Evolutionary conservation across 2,888 invertebrate species (phyloP).

Genomic region (Proisotoma minuta): DNA sequence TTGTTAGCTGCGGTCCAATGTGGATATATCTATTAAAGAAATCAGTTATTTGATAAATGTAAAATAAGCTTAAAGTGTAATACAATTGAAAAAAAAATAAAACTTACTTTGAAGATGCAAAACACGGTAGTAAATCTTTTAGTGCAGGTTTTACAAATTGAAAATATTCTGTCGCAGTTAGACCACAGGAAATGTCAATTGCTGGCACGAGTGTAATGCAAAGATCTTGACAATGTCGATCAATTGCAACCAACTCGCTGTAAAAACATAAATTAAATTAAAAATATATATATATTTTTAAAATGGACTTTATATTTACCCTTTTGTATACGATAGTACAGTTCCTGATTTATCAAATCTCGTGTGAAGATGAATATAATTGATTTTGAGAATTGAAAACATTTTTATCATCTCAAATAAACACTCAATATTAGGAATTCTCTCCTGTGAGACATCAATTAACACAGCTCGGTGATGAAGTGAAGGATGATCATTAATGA

Average conservation of each 20-base stretch:
- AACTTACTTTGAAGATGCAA: constrained; percentile 54
- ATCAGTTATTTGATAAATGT: background rate
- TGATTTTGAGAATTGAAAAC: constrained; percentile 57
- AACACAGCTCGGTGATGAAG: constrained; percentile 58
- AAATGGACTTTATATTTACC: constrained; percentile 48
- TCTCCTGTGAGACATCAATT: constrained; percentile 58
- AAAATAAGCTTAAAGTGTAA: background rate
- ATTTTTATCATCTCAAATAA: constrained; percentile 55
- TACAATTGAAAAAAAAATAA: constrained; percentile 2
- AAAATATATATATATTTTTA: background rate
- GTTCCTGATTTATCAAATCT: constrained; percentile 52
- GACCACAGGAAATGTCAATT: constrained; percentile 52
- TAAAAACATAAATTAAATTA: constrained; percentile 32
- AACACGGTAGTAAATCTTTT: constrained; percentile 56
- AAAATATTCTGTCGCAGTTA: constrained; percentile 52
- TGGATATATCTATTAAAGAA: constrained; percentile 54
- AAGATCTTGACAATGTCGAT: constrained; percentile 57
- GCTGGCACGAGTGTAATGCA: constrained; percentile 57
- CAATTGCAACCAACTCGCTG: constrained; percentile 57
- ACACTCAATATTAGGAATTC: constrained; percentile 57
- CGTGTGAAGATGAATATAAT: constrained; percentile 56
- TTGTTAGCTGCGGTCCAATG: constrained; percentile 58
- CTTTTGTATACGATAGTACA: constrained; percentile 54
- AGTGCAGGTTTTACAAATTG: constrained; percentile 56
- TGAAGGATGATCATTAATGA: constrained; percentile 59